Base-by-base conservation (phyloP, 2,113 vertebrate species). In the Chaenocephalus aceratus region DNA sequence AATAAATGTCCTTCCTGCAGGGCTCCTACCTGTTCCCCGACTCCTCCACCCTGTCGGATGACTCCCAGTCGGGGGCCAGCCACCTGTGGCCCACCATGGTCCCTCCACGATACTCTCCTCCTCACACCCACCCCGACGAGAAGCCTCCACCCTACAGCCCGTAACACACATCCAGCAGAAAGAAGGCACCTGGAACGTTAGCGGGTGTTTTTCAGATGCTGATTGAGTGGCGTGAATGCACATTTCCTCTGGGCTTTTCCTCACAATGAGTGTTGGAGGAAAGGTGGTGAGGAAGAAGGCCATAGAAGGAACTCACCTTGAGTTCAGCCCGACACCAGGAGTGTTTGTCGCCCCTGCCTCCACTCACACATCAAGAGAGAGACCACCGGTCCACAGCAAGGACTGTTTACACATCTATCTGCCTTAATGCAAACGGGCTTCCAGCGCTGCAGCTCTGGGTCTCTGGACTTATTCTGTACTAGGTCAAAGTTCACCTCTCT, bases 91-190 rank as follows among this genome's bases (percentile, higher is more conserved):
- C 98, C 77, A 97, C 96, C 0, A 95, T 96, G 21, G 92, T 97
- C 0, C 97, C 98, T 0, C 97, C 98, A 60, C 96, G 96, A 64
- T 99, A 99, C 86, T 98, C 97, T 0, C 98, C 98, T 6, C 97
- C 98, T 0, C 97, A 99, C 86, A 97, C 96, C 72, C 97, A 97
- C 6, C 98, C 98, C 8, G 97, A 98, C 53, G 98, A 99, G 90
- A 99, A 99, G 90, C 98, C 98, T 16, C 98, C 98, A 12, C 98
- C 98, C 45, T 99, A 99, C 86, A 98, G 97, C 80, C 98, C 98
- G 0, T 99, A 94, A 91, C 11, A 14, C 0, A 16, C 62, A 2
- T 18, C 5, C 16, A 61, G 46, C 91, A 59, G 5, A 41, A 49
- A 68, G 46, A 3, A 59, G 68, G 53, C 76, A 30, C 75, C 84